Conservation (phyloP, 2,113 vertebrate genomes). For the Stigmatopora argus region DNA sequence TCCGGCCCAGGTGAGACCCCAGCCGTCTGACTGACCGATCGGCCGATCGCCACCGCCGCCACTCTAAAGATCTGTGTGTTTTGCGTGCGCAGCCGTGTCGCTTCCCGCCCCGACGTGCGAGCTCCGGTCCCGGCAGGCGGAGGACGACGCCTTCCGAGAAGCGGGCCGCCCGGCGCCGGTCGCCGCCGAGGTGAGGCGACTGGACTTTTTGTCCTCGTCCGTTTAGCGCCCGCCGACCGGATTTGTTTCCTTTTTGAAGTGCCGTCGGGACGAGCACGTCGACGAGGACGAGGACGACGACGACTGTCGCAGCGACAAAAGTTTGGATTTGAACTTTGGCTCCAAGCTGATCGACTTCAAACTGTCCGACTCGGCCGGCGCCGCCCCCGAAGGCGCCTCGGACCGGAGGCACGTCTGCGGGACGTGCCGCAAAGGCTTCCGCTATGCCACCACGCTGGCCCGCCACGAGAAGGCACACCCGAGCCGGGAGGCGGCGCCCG, state of each 20-base stretch:
- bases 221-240: background rate
- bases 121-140: constrained; percentile 49
- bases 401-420: constrained; percentile 82
- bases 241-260: background rate
- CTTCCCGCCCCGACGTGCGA: constrained; percentile 15
- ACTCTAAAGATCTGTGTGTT: too few relatives aligned
- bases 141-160: constrained; percentile 22
- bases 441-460: constrained; percentile 84
- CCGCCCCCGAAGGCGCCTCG: background rate
- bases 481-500: constrained; percentile 71
- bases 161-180: constrained; percentile 16
- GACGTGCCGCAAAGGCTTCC: constrained; percentile 88
- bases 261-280: background rate
- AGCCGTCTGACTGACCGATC: too few relatives aligned
- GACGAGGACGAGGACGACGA: constrained; percentile 63
- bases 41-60: too few relatives aligned
- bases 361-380: constrained; percentile 60
- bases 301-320: constrained; percentile 89
- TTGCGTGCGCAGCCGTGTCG: constrained; percentile 15
- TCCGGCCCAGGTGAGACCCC: constrained; percentile 24
- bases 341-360: constrained; percentile 94
- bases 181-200: constrained; percentile 42
- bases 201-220: constrained; percentile 1
- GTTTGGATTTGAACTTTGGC: constrained; percentile 91
- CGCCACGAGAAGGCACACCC: constrained; percentile 86